These are phyloP conservation scores for Patiria miniata DNA, from an alignment of 35 echinoderm and acorn worm genomes.

Conservation along the genomic window DNA sequence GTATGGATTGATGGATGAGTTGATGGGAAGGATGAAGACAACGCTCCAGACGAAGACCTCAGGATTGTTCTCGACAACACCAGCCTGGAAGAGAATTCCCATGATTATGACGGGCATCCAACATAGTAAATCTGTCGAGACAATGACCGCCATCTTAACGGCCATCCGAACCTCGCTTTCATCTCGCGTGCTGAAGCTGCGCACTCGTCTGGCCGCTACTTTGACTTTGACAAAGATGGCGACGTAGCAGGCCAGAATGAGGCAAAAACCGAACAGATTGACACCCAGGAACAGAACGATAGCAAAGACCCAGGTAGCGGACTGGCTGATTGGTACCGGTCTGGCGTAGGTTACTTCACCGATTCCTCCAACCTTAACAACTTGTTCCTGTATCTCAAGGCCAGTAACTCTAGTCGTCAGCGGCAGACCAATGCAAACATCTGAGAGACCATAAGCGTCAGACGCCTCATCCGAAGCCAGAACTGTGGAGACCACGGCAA, in stretches of 20 bases:
- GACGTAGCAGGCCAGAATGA: conserved; percentile 59
- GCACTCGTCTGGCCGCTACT: conserved; percentile 19
- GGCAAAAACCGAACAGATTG: conserved; percentile 56
- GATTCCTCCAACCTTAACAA: background rate
- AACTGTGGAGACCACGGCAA: no score
- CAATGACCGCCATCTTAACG: conserved; percentile 70
- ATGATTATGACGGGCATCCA: conserved; percentile 89
- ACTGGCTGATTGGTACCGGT: conserved; percentile 23
- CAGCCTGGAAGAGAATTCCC: conserved; percentile 60
- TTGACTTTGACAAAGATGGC: conserved; percentile 64
- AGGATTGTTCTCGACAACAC: conserved; percentile 35
- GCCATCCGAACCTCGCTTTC: conserved; percentile 72
- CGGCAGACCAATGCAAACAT: no score
- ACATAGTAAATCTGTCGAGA: conserved; percentile 80
- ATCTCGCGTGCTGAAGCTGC: conserved; percentile 16
- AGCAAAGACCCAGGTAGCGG: conserved; percentile 65
- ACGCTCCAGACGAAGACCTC: conserved; percentile 40
- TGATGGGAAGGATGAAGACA: conserved; percentile 7
- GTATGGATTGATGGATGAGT: conserved; percentile 19
- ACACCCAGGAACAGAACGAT: conserved; percentile 71
- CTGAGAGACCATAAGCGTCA: no score
- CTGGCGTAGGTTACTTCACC: conserved; percentile 5
- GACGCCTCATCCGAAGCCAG: no score
- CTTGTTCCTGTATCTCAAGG: background rate
- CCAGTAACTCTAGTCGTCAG: conserved; percentile 36